Base-by-base conservation (phyloP, 1,140 invertebrate genomes). In the Bombus turneri region DNA sequence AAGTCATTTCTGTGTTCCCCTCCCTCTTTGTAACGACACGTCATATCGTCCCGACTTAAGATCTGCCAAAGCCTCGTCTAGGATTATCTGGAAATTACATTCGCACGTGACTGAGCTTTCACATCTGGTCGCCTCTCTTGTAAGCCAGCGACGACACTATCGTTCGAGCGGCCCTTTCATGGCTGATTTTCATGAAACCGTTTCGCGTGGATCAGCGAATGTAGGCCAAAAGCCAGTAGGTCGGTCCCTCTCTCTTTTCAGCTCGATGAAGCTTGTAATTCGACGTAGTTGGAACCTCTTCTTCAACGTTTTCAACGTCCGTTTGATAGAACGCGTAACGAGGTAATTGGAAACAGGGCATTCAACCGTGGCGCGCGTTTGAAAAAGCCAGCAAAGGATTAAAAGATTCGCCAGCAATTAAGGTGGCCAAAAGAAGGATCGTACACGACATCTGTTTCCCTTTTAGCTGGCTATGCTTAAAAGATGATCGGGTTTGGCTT, bases 321-420 rank as follows among this genome's bases (percentile, higher is more conserved):
- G 59, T 62, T 74, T n/a, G 41, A 10, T n/a, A 62, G 59, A 12
- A 62, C 59, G 73, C 39, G 74, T 76, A 76, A 76, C 53, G 53
- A 75, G 73, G 47, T 75, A 75, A 75, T 75, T 57, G 73, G 47
- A 41, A 53, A 75, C 73, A 47, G 73, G 22, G 15, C 28, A 25
- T 72, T 72, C 13, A n/a, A 9, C 22, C 22, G 12, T 75, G 73
- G 31, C 73, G 57, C 31, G 73, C 31, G 47, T 34, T 53, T 31
- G 34, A 69, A 28, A 69, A 34, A 25, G 47, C 18, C 68, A 25
- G 73, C 18, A 37, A 22, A 57, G 73, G 73, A 75, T 75, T 59
- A 76, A 76, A 76, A 76, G 74, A 76, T 76, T 76, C 74, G 59
- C 74, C 53, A 28, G 74, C 53, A 76, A 76, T 76, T 76, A 76